Percentiles rank a stretch among this genome's conserved stretches.
Conservation (phyloP, 2,113 vertebrate species). For the Antechinus flavipes region DNA sequence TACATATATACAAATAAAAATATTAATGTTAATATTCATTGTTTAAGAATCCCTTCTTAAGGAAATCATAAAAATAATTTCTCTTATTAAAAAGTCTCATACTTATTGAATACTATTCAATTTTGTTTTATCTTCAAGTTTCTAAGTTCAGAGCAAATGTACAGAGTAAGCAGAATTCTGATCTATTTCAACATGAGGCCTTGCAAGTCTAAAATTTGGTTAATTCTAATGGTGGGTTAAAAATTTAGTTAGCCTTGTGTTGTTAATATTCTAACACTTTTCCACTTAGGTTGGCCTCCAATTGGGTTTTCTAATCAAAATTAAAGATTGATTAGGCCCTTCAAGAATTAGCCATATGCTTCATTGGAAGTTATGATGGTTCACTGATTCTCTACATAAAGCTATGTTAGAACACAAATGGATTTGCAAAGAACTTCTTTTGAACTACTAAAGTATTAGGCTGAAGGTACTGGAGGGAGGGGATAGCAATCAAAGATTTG, state of each 20-base stretch:
- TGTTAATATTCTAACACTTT: slow-evolving; percentile 44
- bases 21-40: too few species aligned
- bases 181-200: slow-evolving; percentile 79
- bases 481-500: slow-evolving; percentile 30
- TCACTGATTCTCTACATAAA: slow-evolving; percentile 32
- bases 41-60: slow-evolving; percentile 72
- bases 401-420: slow-evolving; percentile 30
- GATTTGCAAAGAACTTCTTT: slow-evolving; percentile 60
- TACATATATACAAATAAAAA: too few species aligned
- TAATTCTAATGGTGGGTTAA: slow-evolving; percentile 67
- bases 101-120: not conserved
- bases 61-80: slow-evolving; percentile 85
- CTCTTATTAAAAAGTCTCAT: slow-evolving; percentile 75
- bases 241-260: slow-evolving; percentile 54
- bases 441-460: slow-evolving; percentile 52
- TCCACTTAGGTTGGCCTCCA: slow-evolving; percentile 51
- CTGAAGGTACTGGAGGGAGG: not conserved
- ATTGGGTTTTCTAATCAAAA: slow-evolving; percentile 7
- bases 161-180: slow-evolving; percentile 79
- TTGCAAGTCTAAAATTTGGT: slow-evolving; percentile 78
- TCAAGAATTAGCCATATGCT: slow-evolving; percentile 11
- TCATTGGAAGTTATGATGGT: slow-evolving; percentile 25
- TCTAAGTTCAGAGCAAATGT: slow-evolving; percentile 84
- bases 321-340: slow-evolving; percentile 50
- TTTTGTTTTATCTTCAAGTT: slow-evolving; percentile 81